A percentile compares a stretch with the other conserved stretches of the same genome.
These are phyloP conservation scores for Leuciscus waleckii DNA, from an alignment of 2,797 vertebrate species.

Conservation along the genomic window DNA sequence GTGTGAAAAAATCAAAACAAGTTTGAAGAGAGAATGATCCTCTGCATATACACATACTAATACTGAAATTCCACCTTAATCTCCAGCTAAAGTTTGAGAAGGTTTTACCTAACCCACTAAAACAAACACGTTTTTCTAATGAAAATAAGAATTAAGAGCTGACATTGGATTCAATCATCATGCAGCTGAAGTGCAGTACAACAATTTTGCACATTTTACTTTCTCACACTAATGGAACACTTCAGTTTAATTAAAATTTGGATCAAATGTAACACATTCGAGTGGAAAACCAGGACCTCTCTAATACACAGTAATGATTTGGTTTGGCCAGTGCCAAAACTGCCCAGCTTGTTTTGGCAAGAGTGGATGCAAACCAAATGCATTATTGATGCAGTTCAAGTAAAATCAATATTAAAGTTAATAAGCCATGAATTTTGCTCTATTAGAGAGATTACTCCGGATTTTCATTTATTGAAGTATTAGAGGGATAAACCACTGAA, in stretches of 20 bases:
- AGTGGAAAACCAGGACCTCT: slow-evolving; percentile 43
- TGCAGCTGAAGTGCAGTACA: neutral
- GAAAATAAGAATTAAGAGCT: neutral
- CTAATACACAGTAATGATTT: slow-evolving; percentile 39
- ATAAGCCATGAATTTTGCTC: slow-evolving; percentile 35
- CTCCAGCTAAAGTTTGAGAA: neutral
- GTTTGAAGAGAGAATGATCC: neutral
- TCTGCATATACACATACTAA: neutral
- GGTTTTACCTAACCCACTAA: slow-evolving; percentile 13
- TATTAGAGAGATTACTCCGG: slow-evolving; percentile 32
- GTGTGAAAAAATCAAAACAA: neutral
- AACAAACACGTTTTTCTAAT: neutral
- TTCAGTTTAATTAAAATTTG: slow-evolving; percentile 16
- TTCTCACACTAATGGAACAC: slow-evolving; percentile 27
- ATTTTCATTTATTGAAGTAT: slow-evolving; percentile 39
- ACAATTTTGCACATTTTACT: neutral
- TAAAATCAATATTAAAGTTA: slow-evolving; percentile 34
- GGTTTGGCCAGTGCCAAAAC: slow-evolving; percentile 26
- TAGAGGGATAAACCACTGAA: slow-evolving; percentile 15
- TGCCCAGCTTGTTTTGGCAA: slow-evolving; percentile 46
- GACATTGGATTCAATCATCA: neutral
- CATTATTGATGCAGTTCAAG: slow-evolving; percentile 22
- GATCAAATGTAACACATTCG: slow-evolving; percentile 6
- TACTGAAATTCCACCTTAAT: slow-evolving; percentile 2
- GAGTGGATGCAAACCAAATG: slow-evolving; percentile 6